Conservation (phyloP, 1,140 invertebrate species). For the Alviniconcha marisindica region DNA sequence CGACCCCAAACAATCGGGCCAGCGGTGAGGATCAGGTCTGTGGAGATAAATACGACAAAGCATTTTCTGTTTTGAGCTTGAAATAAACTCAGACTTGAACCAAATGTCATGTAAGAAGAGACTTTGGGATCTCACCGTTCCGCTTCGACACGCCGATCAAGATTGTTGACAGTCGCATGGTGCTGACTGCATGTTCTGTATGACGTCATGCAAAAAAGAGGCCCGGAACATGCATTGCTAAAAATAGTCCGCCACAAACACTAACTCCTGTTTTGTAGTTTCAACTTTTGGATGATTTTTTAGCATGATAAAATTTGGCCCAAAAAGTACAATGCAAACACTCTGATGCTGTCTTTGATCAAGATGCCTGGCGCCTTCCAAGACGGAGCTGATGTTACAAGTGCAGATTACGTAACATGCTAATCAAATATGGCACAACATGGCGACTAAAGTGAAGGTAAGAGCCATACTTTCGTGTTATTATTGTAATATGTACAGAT, state of each 20-base stretch:
- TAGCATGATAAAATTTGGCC: too few species aligned
- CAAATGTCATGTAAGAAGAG: too few species aligned
- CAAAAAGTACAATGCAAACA: too few species aligned
- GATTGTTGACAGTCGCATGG: constrained; percentile 33
- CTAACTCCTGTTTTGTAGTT: not conserved
- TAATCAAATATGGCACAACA: constrained; percentile 25
- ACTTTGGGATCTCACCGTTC: not conserved
- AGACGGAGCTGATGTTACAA: not conserved
- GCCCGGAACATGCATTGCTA: constrained; percentile 23
- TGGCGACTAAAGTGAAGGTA: constrained; percentile 26
- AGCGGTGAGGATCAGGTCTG: too few species aligned
- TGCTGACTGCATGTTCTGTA: not conserved
- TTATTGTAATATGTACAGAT: too few species aligned
- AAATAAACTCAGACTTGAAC: too few species aligned
- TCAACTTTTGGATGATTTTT: not conserved
- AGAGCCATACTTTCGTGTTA: not conserved
- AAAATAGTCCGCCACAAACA: not conserved
- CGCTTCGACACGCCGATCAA: not conserved
- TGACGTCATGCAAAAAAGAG: constrained; percentile 1
- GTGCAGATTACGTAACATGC: constrained; percentile 24
- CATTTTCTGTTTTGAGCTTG: too few species aligned
- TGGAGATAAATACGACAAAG: too few species aligned
- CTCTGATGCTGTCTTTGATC: not conserved
- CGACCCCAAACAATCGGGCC: too few species aligned
- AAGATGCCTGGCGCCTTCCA: not conserved